phyloP scores from a whole-genome alignment of 1,140 invertebrate genomes.

The Hestina assimilis region DNA sequence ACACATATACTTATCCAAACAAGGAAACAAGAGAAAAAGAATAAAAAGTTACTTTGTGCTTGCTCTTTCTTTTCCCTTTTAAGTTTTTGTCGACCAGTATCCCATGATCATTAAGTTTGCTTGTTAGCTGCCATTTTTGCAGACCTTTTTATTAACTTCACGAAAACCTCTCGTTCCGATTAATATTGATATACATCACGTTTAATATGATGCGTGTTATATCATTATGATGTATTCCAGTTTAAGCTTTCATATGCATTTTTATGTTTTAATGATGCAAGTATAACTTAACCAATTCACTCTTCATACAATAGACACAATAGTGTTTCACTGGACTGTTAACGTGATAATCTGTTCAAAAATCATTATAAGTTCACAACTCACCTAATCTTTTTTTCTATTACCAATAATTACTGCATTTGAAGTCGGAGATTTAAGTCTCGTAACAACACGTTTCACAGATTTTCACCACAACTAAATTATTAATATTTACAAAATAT shows the following conservation, averaged over 20 bases:
- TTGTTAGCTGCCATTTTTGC: conserved; percentile 44
- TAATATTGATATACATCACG: not conserved
- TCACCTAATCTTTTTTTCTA: too few relatives aligned
- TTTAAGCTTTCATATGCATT: not conserved
- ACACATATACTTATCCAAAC: conserved; percentile 13
- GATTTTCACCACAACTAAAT: too few relatives aligned
- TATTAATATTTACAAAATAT: too few relatives aligned
- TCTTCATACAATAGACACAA: too few relatives aligned
- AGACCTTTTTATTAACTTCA: conserved; percentile 10
- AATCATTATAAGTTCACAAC: too few relatives aligned
- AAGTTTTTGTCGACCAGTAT: conserved; percentile 44
- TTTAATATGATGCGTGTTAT: not conserved
- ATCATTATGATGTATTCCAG: not conserved
- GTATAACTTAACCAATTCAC: too few relatives aligned
- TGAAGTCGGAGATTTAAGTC: too few relatives aligned
- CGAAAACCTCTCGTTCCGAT: not conserved
- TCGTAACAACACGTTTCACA: too few relatives aligned
- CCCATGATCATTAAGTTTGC: conserved; percentile 56
- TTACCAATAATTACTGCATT: too few relatives aligned
- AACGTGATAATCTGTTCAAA: too few relatives aligned
- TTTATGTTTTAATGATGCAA: too few relatives aligned
- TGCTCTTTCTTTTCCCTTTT: conserved; percentile 50
- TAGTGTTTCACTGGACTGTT: too few relatives aligned
- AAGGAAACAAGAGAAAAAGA: conserved; percentile 15
- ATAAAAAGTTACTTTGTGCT: conserved; percentile 23